Conservation (phyloP, 1,140 invertebrate species). For the Hesperophylax magnus region DNA sequence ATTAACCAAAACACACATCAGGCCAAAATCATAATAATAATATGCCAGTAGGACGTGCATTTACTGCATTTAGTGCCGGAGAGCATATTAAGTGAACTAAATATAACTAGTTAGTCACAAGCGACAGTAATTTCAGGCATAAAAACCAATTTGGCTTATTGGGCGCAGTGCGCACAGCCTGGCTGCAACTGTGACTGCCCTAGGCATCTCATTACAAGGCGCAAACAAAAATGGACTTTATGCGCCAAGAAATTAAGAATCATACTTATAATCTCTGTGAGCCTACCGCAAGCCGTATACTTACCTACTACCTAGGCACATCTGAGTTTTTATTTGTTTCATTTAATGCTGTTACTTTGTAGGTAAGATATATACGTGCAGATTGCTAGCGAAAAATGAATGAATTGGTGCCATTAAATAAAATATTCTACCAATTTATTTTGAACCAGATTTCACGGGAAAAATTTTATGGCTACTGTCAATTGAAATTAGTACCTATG, state of each 20-base stretch:
- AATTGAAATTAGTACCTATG: too few species aligned
- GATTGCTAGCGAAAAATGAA: too few species aligned
- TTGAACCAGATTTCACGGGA: too few species aligned
- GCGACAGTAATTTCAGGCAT: constrained; percentile 45
- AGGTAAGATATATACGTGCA: too few species aligned
- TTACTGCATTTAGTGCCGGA: constrained; percentile 12
- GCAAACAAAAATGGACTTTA: constrained; percentile 37
- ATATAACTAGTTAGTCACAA: constrained; percentile 26
- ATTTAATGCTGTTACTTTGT: too few species aligned
- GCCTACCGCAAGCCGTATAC: not conserved
- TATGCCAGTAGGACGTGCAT: constrained; percentile 1
- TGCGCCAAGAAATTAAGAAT: constrained; percentile 19
- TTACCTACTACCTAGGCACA: too few species aligned
- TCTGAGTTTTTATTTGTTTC: too few species aligned
- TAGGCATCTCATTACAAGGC: constrained; percentile 5
- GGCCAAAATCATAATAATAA: not conserved
- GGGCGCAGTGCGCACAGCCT: constrained; percentile 38
- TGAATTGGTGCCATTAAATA: too few species aligned
- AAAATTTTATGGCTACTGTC: too few species aligned
- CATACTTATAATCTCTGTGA: not conserved
- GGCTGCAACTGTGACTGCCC: not conserved
- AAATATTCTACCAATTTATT: too few species aligned
- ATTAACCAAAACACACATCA: not conserved
- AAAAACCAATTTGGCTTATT: constrained; percentile 58
- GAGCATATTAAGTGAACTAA: constrained; percentile 50